Evolutionary conservation across 2,797 vertebrate species (phyloP).

Genomic region (Brachyalestes nurse): DNA sequence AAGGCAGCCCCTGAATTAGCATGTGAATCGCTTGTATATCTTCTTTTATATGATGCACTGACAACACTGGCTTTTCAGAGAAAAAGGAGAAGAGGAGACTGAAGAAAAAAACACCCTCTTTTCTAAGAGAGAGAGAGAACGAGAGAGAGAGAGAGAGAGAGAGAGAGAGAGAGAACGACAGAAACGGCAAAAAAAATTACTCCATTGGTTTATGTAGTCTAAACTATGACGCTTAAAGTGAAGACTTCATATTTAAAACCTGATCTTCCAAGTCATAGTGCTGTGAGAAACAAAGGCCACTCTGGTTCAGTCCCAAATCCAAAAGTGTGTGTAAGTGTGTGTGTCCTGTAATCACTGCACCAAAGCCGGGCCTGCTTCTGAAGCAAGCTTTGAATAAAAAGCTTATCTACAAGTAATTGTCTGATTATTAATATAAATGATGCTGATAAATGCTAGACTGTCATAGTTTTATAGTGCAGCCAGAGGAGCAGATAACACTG

Average conservation of each 20-base stretch:
- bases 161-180: too few relatives aligned
- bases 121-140: slow-evolving; percentile 68
- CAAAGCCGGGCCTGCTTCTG: too few relatives aligned
- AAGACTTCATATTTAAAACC: slow-evolving; percentile 11
- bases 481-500: too few relatives aligned
- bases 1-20: slow-evolving; percentile 84
- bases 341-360: not conserved
- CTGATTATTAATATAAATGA: too few relatives aligned
- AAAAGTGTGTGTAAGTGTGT: not conserved
- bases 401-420: not conserved
- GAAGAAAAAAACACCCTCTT: slow-evolving; percentile 66
- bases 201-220: slow-evolving; percentile 65
- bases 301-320: not conserved
- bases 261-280: not conserved
- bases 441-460: too few relatives aligned
- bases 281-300: not conserved
- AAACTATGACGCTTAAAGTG: not conserved
- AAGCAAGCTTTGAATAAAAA: too few relatives aligned
- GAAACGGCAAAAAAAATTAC: slow-evolving; percentile 36
- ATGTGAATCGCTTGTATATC: slow-evolving; percentile 89
- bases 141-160: slow-evolving; percentile 64
- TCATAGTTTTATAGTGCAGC: too few relatives aligned
- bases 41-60: slow-evolving; percentile 88
- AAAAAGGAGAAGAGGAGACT: slow-evolving; percentile 57
- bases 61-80: slow-evolving; percentile 82